phyloP scores from a whole-genome alignment of 2,113 vertebrate species.

The Australoheros scitulus region DNA sequence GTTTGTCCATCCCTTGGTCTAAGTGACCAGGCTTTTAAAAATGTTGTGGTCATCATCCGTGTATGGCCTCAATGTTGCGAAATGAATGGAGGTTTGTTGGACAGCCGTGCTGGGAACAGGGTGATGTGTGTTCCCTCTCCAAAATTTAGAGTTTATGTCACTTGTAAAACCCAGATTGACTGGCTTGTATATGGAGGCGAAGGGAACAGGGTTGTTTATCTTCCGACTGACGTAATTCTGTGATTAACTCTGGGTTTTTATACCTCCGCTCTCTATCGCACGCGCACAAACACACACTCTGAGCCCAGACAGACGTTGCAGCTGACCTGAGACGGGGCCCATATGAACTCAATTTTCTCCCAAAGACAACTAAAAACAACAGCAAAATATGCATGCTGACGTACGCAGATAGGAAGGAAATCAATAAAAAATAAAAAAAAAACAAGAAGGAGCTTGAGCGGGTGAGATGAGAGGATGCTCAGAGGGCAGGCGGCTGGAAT shows the following conservation, averaged over 20 bases:
- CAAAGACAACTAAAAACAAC: constrained; percentile 67
- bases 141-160: constrained; percentile 70
- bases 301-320: constrained; percentile 33
- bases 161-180: constrained; percentile 69
- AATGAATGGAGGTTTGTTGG: constrained; percentile 72
- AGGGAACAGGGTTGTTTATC: constrained; percentile 65
- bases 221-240: constrained; percentile 66
- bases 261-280: constrained; percentile 31
- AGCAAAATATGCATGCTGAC: constrained; percentile 71
- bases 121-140: constrained; percentile 58
- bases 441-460: constrained; percentile 49
- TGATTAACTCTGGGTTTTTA: constrained; percentile 60
- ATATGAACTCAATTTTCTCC: constrained; percentile 80
- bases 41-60: constrained; percentile 65
- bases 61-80: constrained; percentile 63
- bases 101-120: constrained; percentile 53
- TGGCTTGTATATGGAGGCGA: constrained; percentile 49
- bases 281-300: constrained; percentile 40
- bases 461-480: constrained; percentile 67
- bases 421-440: constrained; percentile 70
- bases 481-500: constrained; percentile 64
- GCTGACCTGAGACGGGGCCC: constrained; percentile 67
- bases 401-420: constrained; percentile 76
- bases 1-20: constrained; percentile 49
- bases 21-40: constrained; percentile 61